These are phyloP conservation scores for Diachasmimorpha longicaudata DNA, from an alignment of 1,140 invertebrate genomes.

Conservation along the genomic window DNA sequence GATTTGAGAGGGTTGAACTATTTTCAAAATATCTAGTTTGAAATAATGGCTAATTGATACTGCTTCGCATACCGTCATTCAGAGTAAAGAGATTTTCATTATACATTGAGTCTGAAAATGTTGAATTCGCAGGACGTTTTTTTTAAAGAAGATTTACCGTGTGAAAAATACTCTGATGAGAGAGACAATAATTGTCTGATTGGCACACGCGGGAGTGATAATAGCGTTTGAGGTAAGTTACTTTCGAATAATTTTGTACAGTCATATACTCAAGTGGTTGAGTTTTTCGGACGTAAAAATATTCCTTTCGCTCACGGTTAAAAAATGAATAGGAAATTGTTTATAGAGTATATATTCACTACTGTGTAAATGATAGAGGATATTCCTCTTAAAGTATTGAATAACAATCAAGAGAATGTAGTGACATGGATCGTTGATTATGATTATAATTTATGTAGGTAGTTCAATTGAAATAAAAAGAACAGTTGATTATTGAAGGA, in stretches of 20 bases:
- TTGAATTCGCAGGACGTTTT: neutral
- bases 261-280: neutral
- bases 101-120: neutral
- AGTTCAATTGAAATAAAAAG: neutral
- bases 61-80: too few species aligned
- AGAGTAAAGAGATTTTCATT: neutral
- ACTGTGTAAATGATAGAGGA: neutral
- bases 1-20: neutral
- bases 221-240: neutral
- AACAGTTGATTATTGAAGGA: neutral
- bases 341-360: neutral
- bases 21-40: too few species aligned
- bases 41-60: too few species aligned
- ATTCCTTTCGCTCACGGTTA: neutral
- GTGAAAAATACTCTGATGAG: neutral
- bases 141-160: neutral
- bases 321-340: neutral
- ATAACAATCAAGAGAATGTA: neutral
- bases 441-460: neutral
- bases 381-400: neutral
- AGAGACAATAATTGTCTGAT: neutral
- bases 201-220: neutral
- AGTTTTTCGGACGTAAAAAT: neutral
- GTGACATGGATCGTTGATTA: neutral
- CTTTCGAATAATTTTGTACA: neutral